Evolutionary conservation across 2,888 invertebrate species (phyloP), one percentile per base, ranked within the genome.

Genomic region (Leptinotarsa haldemani): DNA sequence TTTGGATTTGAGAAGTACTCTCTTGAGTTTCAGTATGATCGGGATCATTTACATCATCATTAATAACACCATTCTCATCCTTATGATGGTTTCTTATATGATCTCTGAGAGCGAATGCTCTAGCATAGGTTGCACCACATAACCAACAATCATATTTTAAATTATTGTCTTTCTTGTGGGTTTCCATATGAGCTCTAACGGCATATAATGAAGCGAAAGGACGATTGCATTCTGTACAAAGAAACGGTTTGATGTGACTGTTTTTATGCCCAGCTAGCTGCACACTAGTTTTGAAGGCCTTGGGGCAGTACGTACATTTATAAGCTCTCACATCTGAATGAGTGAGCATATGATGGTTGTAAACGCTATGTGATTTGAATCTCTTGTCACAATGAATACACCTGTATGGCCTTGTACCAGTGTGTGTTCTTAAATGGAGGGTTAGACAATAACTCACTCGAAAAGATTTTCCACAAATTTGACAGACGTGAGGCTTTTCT

Each of bases 191-290:
- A 1, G 92, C 90, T 65, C 93, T 90, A 0, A 94, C 94, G 0
- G 94, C 93, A 84, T 94, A 95, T 22, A 94, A 85, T 0, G 94
- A 94, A 3, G 94, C 93, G 83, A 95, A 95, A 0, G 94, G 94
- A 69, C 95, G 89, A 84, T 93, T 93, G 83, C 95, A 95, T 80
- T 93, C 92, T 12, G 91, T 92, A 80, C 95, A 95, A 1, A 92
- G 90, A 83, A 94, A 95, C 0, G 95, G 95, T 84, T 95, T 95
- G 0, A 92, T 94, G 81, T 95, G 95, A 12, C 93, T 80, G 83
- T 95, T 95, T 85, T 93, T 94, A 80, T 95, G 95, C 0, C 94
- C 94, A 1, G 94, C 93, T 1, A 95, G 87, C 82, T 94, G 94
- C 0, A 95, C 95, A 0, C 93, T 91, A 0, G 94, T 95, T 83